Percentiles rank a stretch among this genome's conserved stretches.
Evolutionary conservation across 2,113 vertebrate genomes (phyloP).

Genomic region (Amblyopsis rosae): DNA sequence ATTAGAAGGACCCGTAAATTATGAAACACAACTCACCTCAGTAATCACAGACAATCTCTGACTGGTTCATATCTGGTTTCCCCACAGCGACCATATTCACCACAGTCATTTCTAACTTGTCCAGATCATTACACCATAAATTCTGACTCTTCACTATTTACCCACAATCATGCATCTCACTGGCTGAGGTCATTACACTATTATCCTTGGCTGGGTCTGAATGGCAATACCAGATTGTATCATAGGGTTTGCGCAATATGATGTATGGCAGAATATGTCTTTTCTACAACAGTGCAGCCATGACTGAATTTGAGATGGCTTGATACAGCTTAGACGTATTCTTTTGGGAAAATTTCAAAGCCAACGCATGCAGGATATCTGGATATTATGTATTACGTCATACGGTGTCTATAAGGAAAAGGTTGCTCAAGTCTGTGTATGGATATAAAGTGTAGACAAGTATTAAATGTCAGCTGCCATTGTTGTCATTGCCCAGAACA

Average conservation of each 20-base stretch:
- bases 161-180: conserved; percentile 33
- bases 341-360: conserved; percentile 13
- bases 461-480: no score
- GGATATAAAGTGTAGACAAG: background rate
- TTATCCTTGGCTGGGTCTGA: conserved; percentile 32
- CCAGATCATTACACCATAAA: conserved; percentile 47
- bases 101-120: conserved; percentile 36
- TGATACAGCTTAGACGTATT: conserved; percentile 22
- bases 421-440: background rate
- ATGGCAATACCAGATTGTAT: conserved; percentile 38
- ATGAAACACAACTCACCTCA: conserved; percentile 20
- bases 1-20: conserved; percentile 42
- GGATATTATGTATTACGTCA: conserved; percentile 9
- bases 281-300: conserved; percentile 42
- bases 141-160: conserved; percentile 33
- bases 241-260: conserved; percentile 14
- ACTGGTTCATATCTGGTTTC: conserved; percentile 45
- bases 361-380: conserved; percentile 30
- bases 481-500: no score
- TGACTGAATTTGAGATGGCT: conserved; percentile 30
- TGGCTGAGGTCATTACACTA: conserved; percentile 27
- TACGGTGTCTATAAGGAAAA: background rate
- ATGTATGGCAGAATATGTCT: conserved; percentile 42
- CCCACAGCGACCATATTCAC: conserved; percentile 29
- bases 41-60: conserved; percentile 38